Conservation (phyloP, 2,888 invertebrate species). For the Chloroclysta siterata region DNA sequence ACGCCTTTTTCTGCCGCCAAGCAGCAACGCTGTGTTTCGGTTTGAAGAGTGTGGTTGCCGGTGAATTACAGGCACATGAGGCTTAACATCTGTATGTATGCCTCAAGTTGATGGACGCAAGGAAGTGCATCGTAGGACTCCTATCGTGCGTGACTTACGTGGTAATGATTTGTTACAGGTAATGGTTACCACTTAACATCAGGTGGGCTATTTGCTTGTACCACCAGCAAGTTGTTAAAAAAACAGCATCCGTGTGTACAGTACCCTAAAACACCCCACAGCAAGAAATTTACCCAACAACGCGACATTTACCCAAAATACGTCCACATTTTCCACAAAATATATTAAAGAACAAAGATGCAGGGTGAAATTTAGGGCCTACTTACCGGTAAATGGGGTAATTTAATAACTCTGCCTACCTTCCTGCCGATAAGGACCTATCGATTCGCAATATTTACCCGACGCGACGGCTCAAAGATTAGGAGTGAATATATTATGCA, state of each 20-base stretch:
- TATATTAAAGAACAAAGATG: slow-evolving; percentile 44
- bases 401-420: slow-evolving; percentile 65
- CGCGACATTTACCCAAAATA: slow-evolving; percentile 23
- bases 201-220: too few species aligned
- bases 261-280: slow-evolving; percentile 1
- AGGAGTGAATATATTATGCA: slow-evolving; percentile 33
- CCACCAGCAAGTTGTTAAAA: too few species aligned
- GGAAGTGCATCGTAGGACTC: too few species aligned
- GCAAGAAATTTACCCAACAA: slow-evolving; percentile 16
- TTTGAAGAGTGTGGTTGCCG: too few species aligned
- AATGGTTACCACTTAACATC: too few species aligned
- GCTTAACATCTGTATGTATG: too few species aligned
- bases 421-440: slow-evolving; percentile 60
- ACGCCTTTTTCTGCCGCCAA: too few species aligned
- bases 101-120: too few species aligned
- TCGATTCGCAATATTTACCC: slow-evolving; percentile 73
- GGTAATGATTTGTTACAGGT: too few species aligned
- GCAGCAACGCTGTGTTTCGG: too few species aligned
- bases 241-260: background rate
- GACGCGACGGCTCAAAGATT: slow-evolving; percentile 51
- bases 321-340: slow-evolving; percentile 28
- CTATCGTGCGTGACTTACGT: too few species aligned
- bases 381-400: slow-evolving; percentile 55
- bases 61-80: too few species aligned
- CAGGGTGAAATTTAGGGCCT: slow-evolving; percentile 40